Base-by-base conservation (phyloP, 1,140 invertebrate genomes). In the Drosophila navojoa region DNA sequence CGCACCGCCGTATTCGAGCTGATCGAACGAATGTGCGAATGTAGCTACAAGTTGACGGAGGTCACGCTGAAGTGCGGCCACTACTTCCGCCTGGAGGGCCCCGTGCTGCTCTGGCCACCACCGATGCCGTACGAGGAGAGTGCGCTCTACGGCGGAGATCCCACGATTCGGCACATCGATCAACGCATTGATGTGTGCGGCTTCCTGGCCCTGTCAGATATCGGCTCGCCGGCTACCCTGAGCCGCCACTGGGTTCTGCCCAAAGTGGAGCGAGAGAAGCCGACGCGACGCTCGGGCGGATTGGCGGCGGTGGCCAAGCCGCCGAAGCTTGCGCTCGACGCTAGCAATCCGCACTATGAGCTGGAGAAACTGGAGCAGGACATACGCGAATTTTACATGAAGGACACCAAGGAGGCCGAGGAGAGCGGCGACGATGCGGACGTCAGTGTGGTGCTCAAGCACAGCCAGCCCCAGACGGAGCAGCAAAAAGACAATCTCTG, bases 211-310 rank as follows among this genome's bases (percentile, higher is more conserved):
- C 94, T 97, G 1, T 94, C 94, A 1, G 96, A 98, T 92, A 94
- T 98, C 27, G 97, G 97, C n/a, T 98, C 97, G 77, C 98, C 98
- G n/a, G 97, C 97, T 76, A 96, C 97, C 4, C 93, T 98, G 63
- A 98, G 97, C 50, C 94, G 97, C 27, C 98, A 99, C 93, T 93
- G 99, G 50, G 94, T 99, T 9, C 93, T 99, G 66, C 97, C 98
- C 1, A 94, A 94, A 75, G 75, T 92, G n/a, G 91, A 92, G 25
- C 73, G 79, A 0, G 90, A 92, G 29, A 92, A 92, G 47, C 63
- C 73, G 1, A 77, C 62, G 53, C 71, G 90, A 15, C 58, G 90
- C 5, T 86, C 90, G 0, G 72, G 76, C 10, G 64, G 68, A 0
- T 3, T 67, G 40, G n/a, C 50, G 0, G 13, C 57, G 5, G 68